Base-by-base conservation (phyloP, 2,113 vertebrate species). In the Crotalus helleri region DNA sequence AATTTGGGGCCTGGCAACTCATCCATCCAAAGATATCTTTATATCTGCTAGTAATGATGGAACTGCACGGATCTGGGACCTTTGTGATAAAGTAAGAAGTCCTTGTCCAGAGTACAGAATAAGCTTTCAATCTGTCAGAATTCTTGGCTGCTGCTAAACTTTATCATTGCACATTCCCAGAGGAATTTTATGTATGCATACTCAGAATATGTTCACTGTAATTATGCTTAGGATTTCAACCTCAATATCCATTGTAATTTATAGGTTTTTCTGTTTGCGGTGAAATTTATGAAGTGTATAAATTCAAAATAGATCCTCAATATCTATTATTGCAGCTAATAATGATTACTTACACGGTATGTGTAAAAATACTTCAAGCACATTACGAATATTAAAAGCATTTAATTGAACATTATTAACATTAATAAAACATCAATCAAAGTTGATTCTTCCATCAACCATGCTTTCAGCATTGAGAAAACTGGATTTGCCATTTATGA, bases 31-130 rank as follows among this genome's bases (percentile, higher is more conserved):
- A 97, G 99, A 99, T 92, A 97, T 99, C 92, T 98, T 99, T 95
- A 99, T 99, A 93, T 99, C 99, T 0, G 99, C 99, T 96, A 99
- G 99, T 89, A 99, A 99, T 0, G 99, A 99, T 0, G 99, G 99
- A 39, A 99, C 98, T 33, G 98, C 99, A 61, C 98, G 99, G 17
- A 99, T 99, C 92, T 99, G 99, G 99, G 99, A 99, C 96, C 98
- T 99, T 92, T 98, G 96, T 2, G 99, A 99, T 96, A 99, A 99
- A 97, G 99, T 99, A 95, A 97, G 97, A 96, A 24, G 1, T 33
- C 0, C 0, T n/a, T 39, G 23, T 57, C 0, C 0, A n/a, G 17
- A 5, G 69, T 29, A 0, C 0, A 33, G 29, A 81, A 81, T 81
- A 1, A 9, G 0, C 5, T 0, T 86, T 44, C 21, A 61, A 2